A percentile compares a stretch with the other conserved stretches of the same genome.
Conservation (phyloP, 2,113 vertebrate species). For the Catharus bicknelli region DNA sequence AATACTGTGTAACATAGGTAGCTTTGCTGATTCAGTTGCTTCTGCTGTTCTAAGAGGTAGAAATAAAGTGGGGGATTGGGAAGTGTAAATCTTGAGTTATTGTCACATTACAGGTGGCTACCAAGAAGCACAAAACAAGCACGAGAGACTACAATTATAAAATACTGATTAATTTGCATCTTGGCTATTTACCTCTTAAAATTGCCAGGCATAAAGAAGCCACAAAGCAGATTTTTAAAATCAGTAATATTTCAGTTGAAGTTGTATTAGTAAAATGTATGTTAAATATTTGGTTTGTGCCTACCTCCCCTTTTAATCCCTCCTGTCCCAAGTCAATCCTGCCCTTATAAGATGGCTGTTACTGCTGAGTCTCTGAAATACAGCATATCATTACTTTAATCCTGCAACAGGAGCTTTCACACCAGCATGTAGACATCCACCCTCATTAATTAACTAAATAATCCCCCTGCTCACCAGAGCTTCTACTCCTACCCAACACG, state of each 20-base stretch:
- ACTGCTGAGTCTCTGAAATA: not conserved
- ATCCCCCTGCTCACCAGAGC: not conserved
- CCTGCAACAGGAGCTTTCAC: not conserved
- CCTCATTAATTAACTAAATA: not conserved
- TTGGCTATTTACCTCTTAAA: not conserved
- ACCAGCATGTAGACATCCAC: not conserved
- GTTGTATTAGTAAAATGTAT: not conserved
- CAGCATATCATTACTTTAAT: not conserved
- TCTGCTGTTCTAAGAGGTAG: not conserved
- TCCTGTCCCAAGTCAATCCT: not conserved
- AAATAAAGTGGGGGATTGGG: not conserved
- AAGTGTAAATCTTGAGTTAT: not conserved
- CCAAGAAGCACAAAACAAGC: not conserved
- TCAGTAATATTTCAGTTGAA: not conserved
- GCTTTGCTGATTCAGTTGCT: conserved; percentile 9
- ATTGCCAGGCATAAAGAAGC: not conserved
- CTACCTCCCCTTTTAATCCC: not conserved
- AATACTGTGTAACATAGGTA: not conserved
- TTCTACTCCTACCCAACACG: rapidly evolving
- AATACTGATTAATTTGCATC: not conserved
- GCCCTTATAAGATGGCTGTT: not conserved
- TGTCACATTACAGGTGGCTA: not conserved
- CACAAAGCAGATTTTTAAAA: not conserved
- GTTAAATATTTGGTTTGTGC: not conserved
- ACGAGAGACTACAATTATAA: not conserved